phyloP scores from a whole-genome alignment of 2,113 vertebrate genomes.

The Ictalurus punctatus region DNA sequence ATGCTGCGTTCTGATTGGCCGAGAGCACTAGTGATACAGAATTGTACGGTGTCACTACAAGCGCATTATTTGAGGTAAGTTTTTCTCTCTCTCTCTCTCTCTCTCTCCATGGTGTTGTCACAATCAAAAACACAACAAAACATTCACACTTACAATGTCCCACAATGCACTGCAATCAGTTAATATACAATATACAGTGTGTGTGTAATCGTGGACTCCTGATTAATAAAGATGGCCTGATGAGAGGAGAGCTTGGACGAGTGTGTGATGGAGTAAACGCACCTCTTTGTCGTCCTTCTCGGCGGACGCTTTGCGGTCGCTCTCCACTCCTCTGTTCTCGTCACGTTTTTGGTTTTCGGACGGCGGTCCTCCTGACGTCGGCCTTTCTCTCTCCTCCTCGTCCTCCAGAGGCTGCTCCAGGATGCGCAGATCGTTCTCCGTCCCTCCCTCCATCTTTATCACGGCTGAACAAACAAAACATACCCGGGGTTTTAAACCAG shows the following conservation, averaged over 20 bases:
- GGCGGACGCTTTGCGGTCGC: slow-evolving; percentile 60
- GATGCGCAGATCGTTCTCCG: slow-evolving; percentile 85
- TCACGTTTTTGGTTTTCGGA: slow-evolving; percentile 66
- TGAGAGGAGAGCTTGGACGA: neutral
- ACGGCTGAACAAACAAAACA: slow-evolving; percentile 74
- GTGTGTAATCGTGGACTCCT: neutral
- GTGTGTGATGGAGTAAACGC: neutral
- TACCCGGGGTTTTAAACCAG: too few relatives aligned
- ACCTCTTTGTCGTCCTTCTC: slow-evolving; percentile 70
- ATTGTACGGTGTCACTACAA: too few relatives aligned
- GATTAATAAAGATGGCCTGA: neutral
- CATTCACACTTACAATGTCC: neutral
- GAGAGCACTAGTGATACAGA: too few relatives aligned
- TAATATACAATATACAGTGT: too few relatives aligned
- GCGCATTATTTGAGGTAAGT: too few relatives aligned
- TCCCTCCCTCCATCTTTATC: slow-evolving; percentile 94
- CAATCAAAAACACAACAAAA: too few relatives aligned
- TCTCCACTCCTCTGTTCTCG: slow-evolving; percentile 55
- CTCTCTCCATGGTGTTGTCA: too few relatives aligned
- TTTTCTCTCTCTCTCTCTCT: too few relatives aligned
- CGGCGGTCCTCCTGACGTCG: slow-evolving; percentile 29
- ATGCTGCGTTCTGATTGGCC: neutral
- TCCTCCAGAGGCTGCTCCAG: slow-evolving; percentile 84
- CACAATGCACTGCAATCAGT: neutral
- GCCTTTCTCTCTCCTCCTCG: slow-evolving; percentile 69